Percentiles rank a stretch among this genome's conserved stretches.
Evolutionary conservation across 2,888 invertebrate species (phyloP).

Genomic region (Entomobrya multifasciata): DNA sequence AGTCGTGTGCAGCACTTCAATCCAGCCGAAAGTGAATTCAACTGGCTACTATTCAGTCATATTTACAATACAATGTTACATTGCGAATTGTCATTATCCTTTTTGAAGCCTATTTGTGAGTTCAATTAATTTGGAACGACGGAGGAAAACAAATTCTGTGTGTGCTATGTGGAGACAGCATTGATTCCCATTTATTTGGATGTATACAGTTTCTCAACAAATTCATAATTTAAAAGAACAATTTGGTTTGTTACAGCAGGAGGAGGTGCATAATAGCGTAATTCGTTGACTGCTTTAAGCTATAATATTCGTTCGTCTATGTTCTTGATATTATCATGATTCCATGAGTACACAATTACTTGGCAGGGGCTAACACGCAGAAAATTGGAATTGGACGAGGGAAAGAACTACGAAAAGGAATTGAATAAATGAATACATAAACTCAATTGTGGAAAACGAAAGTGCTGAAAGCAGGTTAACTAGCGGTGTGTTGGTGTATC

Average conservation of each 20-base stretch:
- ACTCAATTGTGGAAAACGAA: neutral
- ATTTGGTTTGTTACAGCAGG: constrained; percentile 8
- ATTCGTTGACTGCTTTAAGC: neutral
- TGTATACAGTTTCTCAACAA: neutral
- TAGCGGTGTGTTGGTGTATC: no score
- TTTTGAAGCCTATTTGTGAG: no score
- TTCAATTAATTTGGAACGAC: no score
- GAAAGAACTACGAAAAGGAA: no score
- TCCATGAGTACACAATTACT: neutral
- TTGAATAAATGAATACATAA: constrained; percentile 34
- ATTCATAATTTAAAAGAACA: constrained; percentile 1
- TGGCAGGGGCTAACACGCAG: neutral
- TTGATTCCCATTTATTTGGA: neutral
- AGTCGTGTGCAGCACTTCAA: neutral
- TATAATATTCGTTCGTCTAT: neutral
- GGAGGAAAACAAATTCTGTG: no score
- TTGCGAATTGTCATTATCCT: no score
- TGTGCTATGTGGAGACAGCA: no score
- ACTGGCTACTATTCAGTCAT: no score
- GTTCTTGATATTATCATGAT: no score
- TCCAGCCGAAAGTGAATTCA: no score
- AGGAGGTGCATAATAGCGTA: neutral
- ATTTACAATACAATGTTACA: no score
- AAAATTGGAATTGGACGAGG: constrained; percentile 34
- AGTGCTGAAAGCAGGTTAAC: neutral